Conservation (phyloP, 2,888 invertebrate species). For the Drosophila tripunctata region DNA sequence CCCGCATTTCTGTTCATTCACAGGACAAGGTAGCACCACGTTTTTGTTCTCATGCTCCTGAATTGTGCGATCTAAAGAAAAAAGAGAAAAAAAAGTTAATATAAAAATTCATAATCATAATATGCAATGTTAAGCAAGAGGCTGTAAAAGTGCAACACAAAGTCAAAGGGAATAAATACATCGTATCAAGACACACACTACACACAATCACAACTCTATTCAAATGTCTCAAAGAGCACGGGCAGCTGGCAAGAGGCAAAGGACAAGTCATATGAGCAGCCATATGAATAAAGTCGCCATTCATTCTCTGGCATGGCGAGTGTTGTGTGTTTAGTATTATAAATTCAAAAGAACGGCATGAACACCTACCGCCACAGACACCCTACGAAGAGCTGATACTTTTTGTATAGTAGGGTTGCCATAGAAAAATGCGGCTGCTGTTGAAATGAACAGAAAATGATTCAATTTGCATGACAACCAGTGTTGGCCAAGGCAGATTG, state of each 20-base stretch:
- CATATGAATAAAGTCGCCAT: conserved; percentile 58
- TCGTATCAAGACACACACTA: conserved; percentile 5
- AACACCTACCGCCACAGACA: conserved; percentile 40
- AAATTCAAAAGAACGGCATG: conserved; percentile 67
- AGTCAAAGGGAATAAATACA: conserved; percentile 3
- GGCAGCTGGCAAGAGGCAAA: too few relatives aligned
- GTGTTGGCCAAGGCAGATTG: conserved; percentile 53
- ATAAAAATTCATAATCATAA: conserved; percentile 28
- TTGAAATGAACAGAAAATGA: conserved; percentile 57
- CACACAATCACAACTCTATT: conserved; percentile 35
- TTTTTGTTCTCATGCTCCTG: conserved; percentile 84
- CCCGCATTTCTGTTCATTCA: conserved; percentile 88
- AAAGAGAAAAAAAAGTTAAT: conserved; percentile 3
- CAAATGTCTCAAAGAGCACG: conserved; percentile 27
- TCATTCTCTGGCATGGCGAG: conserved; percentile 30
- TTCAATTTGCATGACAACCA: conserved; percentile 70
- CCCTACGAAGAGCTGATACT: conserved; percentile 3
- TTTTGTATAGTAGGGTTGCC: conserved; percentile 32
- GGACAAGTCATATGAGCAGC: conserved; percentile 16
- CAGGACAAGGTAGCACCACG: conserved; percentile 88
- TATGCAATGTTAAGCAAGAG: conserved; percentile 32
- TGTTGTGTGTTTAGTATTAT: conserved; percentile 59
- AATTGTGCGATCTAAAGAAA: conserved; percentile 81
- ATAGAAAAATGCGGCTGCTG: conserved; percentile 45
- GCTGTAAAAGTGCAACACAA: conserved; percentile 54